Base-by-base conservation (phyloP, 2,888 invertebrate species). In the Gastrophysa polygoni region DNA sequence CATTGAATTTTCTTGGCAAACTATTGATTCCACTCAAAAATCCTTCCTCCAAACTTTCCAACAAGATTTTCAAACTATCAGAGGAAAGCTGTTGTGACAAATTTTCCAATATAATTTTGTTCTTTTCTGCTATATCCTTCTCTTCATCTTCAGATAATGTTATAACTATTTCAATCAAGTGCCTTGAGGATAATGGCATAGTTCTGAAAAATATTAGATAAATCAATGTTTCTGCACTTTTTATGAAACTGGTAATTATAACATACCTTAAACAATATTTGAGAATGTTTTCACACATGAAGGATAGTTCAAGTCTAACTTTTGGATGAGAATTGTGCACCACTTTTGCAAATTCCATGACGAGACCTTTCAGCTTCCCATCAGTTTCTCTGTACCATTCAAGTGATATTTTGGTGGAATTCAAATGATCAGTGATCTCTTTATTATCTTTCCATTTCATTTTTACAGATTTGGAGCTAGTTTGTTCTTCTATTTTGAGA, bases 1-100 rank as follows among this genome's bases (percentile, higher is more conserved):
- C 85, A 72, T 88, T 88, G 70, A 91, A 83, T 64, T 90, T 84
- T 66, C 89, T 83, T 0, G 92, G 92, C 71, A 92, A 75, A 68
- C 83, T 84, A 11, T 82, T 85, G 0, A 92, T 77, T 16, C 85
- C 82, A 61, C 77, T 78, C 69, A 86, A 85, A 78, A 87, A 90
- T 75, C 83, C 88, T 68, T 86, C 88, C 70, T 86, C 87, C 62
- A 86, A 77, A 64, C 81, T 82, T 73, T 89, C 87, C 50, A 87
- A 69, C 1, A 87, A 75, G 4, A 80, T 76, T 58, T 80, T 79
- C 60, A 81, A 80, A 54, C 73, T 74, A 32, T 77, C 72, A 2
- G 75, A 69, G 18, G 78, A 74, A 16, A 86, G 82, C 4, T 82
- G 82, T 11, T 73, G 75, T 20, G 79, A 81, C 70, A 86, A 83